Evolutionary conservation across 2,888 invertebrate species (phyloP).

Genomic region (Chrysomela aeneicollis): DNA sequence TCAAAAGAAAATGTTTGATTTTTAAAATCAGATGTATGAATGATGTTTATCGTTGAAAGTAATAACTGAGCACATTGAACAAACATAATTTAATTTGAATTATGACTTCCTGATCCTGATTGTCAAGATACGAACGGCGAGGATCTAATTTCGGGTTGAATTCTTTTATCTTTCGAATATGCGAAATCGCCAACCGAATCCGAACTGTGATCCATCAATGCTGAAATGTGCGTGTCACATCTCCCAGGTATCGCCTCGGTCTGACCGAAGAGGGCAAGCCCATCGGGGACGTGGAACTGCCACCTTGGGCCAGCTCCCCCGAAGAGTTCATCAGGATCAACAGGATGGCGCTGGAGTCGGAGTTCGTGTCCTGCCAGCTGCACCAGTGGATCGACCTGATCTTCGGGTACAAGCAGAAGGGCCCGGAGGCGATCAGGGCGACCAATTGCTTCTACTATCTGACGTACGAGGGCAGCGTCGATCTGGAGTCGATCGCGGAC

Average conservation of each 20-base stretch:
- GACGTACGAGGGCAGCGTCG: conserved; percentile 97
- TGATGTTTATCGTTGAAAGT: too few species aligned
- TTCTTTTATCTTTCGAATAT: too few species aligned
- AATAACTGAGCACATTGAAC: too few species aligned
- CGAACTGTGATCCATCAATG: too few species aligned
- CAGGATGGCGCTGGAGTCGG: conserved; percentile 98
- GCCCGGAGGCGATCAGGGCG: conserved; percentile 96
- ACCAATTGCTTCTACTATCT: conserved; percentile 99
- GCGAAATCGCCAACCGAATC: too few species aligned
- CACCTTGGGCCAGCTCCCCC: conserved; percentile 96
- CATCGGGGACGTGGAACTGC: conserved; percentile 88
- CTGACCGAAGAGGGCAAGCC: conserved; percentile 81
- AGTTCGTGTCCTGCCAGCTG: conserved; percentile 98
- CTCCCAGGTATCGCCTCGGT: conserved; percentile 74
- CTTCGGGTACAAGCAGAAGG: conserved; percentile 99
- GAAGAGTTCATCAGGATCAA: conserved; percentile 98
- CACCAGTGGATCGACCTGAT: conserved; percentile 99
- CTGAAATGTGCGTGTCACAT: too few species aligned
- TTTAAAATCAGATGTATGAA: too few species aligned
- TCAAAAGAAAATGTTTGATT: too few species aligned
- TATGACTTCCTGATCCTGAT: too few species aligned
- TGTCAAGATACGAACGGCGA: too few species aligned
- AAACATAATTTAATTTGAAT: too few species aligned
- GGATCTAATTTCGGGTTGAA: too few species aligned
- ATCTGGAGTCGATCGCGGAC: conserved; percentile 89